Percentiles rank a stretch among this genome's conserved stretches.
phyloP scores from a whole-genome alignment of 1,140 invertebrate species.

The Chironomus striatipennis region DNA sequence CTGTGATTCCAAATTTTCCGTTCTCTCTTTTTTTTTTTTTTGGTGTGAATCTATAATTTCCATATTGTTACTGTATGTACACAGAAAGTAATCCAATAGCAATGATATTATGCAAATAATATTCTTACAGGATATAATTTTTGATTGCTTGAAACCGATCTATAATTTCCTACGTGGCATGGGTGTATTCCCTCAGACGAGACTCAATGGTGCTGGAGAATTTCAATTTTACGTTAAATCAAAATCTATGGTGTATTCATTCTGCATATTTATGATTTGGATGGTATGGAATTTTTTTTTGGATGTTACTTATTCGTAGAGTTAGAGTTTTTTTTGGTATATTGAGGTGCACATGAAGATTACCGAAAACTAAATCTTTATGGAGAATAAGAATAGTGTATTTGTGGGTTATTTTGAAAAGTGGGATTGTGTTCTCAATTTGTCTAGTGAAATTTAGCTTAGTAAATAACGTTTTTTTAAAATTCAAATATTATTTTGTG shows the following conservation, averaged over 20 bases:
- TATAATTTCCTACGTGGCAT: constrained; percentile 46
- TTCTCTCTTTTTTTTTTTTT: too few relatives aligned
- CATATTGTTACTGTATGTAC: too few relatives aligned
- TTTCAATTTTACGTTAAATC: constrained; percentile 43
- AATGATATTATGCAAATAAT: constrained; percentile 8
- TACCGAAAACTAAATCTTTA: too few relatives aligned
- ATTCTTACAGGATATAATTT: constrained; percentile 43
- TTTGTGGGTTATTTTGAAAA: too few relatives aligned
- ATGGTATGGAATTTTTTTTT: constrained; percentile 31
- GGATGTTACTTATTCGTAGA: too few relatives aligned
- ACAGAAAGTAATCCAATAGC: not conserved
- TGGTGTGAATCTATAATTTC: not conserved
- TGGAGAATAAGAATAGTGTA: too few relatives aligned
- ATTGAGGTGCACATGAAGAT: too few relatives aligned
- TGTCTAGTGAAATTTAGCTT: too few relatives aligned
- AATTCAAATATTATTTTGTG: too few relatives aligned
- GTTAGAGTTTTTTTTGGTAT: too few relatives aligned
- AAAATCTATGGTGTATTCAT: constrained; percentile 47
- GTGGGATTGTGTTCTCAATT: too few relatives aligned
- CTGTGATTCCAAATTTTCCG: not conserved
- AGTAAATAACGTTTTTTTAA: too few relatives aligned
- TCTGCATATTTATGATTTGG: constrained; percentile 43
- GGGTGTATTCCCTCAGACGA: constrained; percentile 49
- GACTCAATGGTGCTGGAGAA: constrained; percentile 38
- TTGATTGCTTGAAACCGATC: constrained; percentile 49